A percentile compares a stretch with the other conserved stretches of the same genome.
Evolutionary conservation across 2,888 invertebrate species (phyloP).

Genomic region (Hirtodrosophila histrioides): DNA sequence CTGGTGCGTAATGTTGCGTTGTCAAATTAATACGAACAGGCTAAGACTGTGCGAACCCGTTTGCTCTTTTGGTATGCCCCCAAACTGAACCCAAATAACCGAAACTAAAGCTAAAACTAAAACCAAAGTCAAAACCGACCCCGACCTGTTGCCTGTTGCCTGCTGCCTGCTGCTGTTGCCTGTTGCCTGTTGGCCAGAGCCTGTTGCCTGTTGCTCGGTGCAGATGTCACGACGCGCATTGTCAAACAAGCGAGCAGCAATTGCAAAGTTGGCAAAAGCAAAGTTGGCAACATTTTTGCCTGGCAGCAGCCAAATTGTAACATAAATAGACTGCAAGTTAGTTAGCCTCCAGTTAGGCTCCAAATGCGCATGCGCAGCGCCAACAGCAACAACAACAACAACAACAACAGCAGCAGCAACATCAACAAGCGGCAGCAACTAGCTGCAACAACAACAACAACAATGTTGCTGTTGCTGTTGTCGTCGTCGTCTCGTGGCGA

Average conservation of each 20-base stretch:
- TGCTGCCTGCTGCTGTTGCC: constrained; percentile 7
- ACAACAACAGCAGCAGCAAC: constrained; percentile 43
- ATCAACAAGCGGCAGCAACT: constrained; percentile 20
- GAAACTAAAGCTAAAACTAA: constrained; percentile 3
- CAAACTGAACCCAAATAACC: constrained; percentile 3
- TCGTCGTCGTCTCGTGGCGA: constrained; percentile 73
- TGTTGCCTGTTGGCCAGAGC: constrained; percentile 33
- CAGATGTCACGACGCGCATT: constrained; percentile 83
- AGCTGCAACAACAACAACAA: constrained; percentile 21
- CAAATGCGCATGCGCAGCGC: constrained; percentile 77
- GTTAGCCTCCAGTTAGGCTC: constrained; percentile 59
- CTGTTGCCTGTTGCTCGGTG: constrained; percentile 58
- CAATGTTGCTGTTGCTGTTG: constrained; percentile 37
- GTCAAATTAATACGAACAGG: constrained; percentile 62
- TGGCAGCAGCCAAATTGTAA: constrained; percentile 77
- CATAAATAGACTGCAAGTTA: constrained; percentile 78
- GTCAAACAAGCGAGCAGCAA: constrained; percentile 70
- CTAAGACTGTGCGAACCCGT: constrained; percentile 30
- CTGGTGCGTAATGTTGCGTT: constrained; percentile 59
- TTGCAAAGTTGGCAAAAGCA: constrained; percentile 56
- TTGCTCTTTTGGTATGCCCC: constrained; percentile 14
- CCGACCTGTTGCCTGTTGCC: constrained; percentile 4
- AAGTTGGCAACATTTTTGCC: constrained; percentile 74
- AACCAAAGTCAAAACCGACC: constrained; percentile 22
- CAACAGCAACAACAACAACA: constrained; percentile 55